Conservation (phyloP, 2,797 vertebrate genomes). For the Eupleurogrammus muticus region DNA sequence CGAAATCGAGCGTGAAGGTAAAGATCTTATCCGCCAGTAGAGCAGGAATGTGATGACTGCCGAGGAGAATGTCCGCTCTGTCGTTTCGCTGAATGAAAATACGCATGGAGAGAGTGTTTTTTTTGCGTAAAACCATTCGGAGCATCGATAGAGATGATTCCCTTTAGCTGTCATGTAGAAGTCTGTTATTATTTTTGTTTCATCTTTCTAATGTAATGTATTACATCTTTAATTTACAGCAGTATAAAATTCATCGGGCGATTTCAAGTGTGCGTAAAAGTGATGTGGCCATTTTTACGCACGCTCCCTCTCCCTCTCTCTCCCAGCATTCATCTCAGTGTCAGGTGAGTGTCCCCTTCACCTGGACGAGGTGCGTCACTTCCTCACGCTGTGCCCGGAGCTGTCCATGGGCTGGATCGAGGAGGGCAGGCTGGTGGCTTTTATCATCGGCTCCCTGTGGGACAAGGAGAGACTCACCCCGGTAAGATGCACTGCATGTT, state of each 20-base stretch:
- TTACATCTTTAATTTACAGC: background rate
- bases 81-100: background rate
- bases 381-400: conserved; percentile 94
- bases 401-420: conserved; percentile 97
- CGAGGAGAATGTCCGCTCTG: background rate
- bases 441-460: conserved; percentile 96
- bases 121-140: conserved; percentile 23
- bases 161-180: background rate
- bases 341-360: conserved; percentile 93
- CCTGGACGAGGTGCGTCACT: conserved; percentile 91
- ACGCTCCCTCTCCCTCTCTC: conserved; percentile 3
- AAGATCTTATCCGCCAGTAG: conserved; percentile 37
- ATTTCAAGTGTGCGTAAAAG: conserved; percentile 37
- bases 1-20: conserved; percentile 95
- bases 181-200: background rate
- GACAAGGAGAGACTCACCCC: conserved; percentile 90
- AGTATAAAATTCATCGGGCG: fast-evolving
- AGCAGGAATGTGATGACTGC: conserved; percentile 12
- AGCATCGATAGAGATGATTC: background rate
- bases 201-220: fast-evolving
- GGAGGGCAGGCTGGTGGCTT: conserved; percentile 92
- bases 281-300: conserved; percentile 30
- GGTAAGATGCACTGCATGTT: conserved; percentile 74
- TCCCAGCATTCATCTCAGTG: conserved; percentile 92
- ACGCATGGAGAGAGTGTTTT: background rate